These are phyloP conservation scores for Himalopsyche tibetana DNA, from an alignment of 2,888 invertebrate genomes.

Conservation along the genomic window DNA sequence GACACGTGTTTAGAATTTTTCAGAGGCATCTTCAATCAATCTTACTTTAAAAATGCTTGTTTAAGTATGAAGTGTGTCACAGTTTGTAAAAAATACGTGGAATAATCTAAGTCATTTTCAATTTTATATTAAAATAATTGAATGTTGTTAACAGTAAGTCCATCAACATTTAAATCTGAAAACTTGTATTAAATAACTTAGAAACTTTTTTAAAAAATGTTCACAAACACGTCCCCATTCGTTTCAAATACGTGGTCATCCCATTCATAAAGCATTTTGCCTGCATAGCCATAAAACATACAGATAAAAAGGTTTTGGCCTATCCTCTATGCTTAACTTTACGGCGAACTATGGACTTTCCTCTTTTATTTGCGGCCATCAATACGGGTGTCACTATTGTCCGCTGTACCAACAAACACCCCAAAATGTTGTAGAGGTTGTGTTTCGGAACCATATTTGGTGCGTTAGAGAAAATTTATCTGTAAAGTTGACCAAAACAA, in stretches of 20 bases:
- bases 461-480: not conserved
- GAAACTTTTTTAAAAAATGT: not conserved
- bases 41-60: no score
- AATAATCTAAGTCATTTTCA: no score
- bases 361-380: slow-evolving; percentile 24
- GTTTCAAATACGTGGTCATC: not conserved
- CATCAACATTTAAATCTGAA: no score
- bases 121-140: no score
- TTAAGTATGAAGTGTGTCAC: no score
- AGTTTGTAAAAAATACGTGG: no score
- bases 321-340: slow-evolving; percentile 54
- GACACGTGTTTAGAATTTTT: no score
- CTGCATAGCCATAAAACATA: slow-evolving; percentile 49
- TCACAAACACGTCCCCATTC: not conserved
- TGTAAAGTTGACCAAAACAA: not conserved
- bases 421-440: not conserved
- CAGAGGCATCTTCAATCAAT: no score
- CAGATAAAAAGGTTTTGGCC: slow-evolving; percentile 57
- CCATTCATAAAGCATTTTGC: slow-evolving; percentile 30
- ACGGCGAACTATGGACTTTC: slow-evolving; percentile 32
- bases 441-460: not conserved
- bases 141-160: no score
- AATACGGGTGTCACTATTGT: slow-evolving; percentile 36
- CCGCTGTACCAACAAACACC: not conserved
- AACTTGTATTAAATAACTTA: no score